These are phyloP conservation scores for Alfaro cultratus DNA, from an alignment of 2,797 vertebrate genomes.

Conservation along the genomic window DNA sequence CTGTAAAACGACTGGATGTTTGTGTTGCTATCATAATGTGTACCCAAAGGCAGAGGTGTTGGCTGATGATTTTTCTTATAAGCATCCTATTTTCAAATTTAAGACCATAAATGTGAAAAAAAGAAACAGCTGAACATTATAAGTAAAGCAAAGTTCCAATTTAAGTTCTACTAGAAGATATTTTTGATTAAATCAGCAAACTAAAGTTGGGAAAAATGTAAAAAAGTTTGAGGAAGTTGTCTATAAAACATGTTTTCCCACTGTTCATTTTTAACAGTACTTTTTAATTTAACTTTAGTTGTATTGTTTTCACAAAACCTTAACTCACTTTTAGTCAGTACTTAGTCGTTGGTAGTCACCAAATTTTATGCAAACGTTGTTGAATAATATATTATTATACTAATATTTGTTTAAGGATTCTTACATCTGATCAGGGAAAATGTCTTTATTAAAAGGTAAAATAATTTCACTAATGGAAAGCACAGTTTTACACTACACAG, in stretches of 20 bases:
- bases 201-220: neutral
- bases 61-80: neutral
- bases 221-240: slow-evolving; percentile 8
- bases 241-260: neutral
- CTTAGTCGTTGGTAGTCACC: neutral
- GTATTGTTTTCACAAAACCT: neutral
- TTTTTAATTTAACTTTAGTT: neutral
- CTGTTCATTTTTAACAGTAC: neutral
- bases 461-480: neutral
- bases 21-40: slow-evolving; percentile 23
- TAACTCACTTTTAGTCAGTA: neutral
- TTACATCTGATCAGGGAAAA: neutral
- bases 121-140: neutral
- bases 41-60: slow-evolving; percentile 10
- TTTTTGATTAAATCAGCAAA: neutral
- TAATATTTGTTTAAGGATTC: neutral
- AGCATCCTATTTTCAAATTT: neutral
- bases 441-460: neutral
- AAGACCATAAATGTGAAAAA: neutral
- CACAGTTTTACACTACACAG: neutral
- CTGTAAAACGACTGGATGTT: slow-evolving; percentile 30
- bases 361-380: neutral
- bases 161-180: neutral
- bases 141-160: neutral
- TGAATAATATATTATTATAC: neutral